Evolutionary conservation across 2,797 vertebrate species (phyloP).

Genomic region (Rachycentron canadum): DNA sequence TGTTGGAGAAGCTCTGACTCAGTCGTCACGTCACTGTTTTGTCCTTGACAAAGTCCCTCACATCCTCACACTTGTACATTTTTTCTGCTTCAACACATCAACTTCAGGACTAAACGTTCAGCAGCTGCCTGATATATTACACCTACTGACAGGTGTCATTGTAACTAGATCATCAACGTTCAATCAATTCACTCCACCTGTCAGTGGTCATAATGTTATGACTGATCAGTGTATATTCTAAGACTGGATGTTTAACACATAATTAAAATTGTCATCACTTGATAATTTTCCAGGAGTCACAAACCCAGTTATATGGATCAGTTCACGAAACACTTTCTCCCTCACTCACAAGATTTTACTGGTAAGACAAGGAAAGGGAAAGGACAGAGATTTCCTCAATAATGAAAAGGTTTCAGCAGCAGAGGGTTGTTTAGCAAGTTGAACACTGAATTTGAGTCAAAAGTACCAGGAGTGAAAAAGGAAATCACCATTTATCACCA

Average conservation of each 20-base stretch:
- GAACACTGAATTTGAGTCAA: conserved; percentile 63
- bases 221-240: neutral
- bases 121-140: too few species aligned
- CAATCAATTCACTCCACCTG: too few species aligned
- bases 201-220: too few species aligned
- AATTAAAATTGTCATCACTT: neutral
- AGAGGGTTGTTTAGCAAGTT: conserved; percentile 52
- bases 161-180: too few species aligned
- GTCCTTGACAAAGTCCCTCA: too few species aligned
- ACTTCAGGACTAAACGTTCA: too few species aligned
- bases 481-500: neutral
- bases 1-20: too few species aligned
- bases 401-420: conserved; percentile 21
- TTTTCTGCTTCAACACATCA: too few species aligned
- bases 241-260: neutral
- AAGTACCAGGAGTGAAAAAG: neutral
- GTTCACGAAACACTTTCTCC: neutral
- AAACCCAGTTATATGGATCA: neutral
- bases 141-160: too few species aligned
- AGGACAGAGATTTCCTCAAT: neutral
- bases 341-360: neutral
- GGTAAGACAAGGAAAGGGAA: conserved; percentile 14
- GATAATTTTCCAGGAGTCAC: neutral
- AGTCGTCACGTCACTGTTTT: too few species aligned
- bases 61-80: too few species aligned